phyloP scores from a whole-genome alignment of 2,888 invertebrate species.

The Calliopum simillimum region DNA sequence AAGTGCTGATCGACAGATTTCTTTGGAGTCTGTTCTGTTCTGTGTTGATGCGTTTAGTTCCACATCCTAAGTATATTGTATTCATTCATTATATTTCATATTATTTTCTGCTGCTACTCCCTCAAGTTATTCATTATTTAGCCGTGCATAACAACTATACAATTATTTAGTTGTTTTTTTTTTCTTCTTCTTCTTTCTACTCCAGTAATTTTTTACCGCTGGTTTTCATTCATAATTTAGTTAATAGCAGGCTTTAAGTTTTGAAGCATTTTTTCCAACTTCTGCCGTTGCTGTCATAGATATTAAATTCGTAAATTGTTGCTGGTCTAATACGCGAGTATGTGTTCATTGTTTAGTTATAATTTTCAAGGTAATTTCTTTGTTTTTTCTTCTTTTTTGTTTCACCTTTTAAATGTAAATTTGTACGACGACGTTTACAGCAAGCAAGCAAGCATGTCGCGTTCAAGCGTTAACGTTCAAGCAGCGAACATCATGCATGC shows the following conservation, averaged over 20 bases:
- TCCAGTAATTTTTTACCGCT: not conserved
- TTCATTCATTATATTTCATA: no score
- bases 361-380: conserved; percentile 5
- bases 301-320: not conserved
- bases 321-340: no score
- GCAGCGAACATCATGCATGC: no score
- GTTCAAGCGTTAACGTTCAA: not conserved
- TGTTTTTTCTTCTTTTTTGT: not conserved
- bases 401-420: not conserved
- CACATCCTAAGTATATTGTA: no score
- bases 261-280: not conserved
- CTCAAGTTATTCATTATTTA: not conserved
- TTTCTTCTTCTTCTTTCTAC: not conserved
- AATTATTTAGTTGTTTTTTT: not conserved
- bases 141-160: not conserved
- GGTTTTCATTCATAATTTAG: conserved; percentile 5
- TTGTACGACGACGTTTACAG: not conserved
- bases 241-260: not conserved
- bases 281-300: not conserved
- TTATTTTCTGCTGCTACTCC: no score
- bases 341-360: not conserved
- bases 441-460: not conserved
- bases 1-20: no score
- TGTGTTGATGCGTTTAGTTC: no score
- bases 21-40: no score